Evolutionary conservation across 2,888 invertebrate genomes (phyloP).

Genomic region (Diaphora mendica): DNA sequence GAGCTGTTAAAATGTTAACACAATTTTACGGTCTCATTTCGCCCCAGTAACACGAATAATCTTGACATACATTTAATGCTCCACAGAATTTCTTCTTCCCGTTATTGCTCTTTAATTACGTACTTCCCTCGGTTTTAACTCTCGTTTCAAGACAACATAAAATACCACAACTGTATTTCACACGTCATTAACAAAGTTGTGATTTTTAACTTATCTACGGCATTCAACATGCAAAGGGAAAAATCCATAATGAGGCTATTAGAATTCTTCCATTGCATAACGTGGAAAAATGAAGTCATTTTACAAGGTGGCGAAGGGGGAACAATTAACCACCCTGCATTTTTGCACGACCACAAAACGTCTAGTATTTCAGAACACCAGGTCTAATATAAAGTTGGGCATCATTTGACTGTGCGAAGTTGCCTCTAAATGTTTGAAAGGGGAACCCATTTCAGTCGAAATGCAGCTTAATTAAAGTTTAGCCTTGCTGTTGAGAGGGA

Average conservation of each 20-base stretch:
- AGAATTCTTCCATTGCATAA: slow-evolving; percentile 58
- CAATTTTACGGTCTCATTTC: slow-evolving; percentile 13
- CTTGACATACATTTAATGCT: slow-evolving; percentile 18
- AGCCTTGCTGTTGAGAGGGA: slow-evolving; percentile 74
- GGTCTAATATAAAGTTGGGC: slow-evolving; percentile 54
- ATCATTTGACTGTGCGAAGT: slow-evolving; percentile 64
- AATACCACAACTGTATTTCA: slow-evolving; percentile 58
- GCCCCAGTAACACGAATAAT: slow-evolving; percentile 14
- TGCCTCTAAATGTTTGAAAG: slow-evolving; percentile 75
- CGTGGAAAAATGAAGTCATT: slow-evolving; percentile 69
- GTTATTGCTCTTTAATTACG: slow-evolving; percentile 36
- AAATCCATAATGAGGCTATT: slow-evolving; percentile 53
- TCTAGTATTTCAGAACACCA: slow-evolving; percentile 50
- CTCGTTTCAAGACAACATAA: slow-evolving; percentile 44
- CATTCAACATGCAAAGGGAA: slow-evolving; percentile 58
- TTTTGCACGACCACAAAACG: slow-evolving; percentile 61
- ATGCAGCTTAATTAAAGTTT: slow-evolving; percentile 83
- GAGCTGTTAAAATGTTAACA: slow-evolving; percentile 14
- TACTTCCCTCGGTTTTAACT: slow-evolving; percentile 31
- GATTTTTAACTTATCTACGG: slow-evolving; percentile 58
- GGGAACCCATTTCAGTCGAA: slow-evolving; percentile 75
- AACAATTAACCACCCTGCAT: slow-evolving; percentile 46
- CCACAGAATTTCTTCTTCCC: slow-evolving; percentile 26
- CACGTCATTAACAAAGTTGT: slow-evolving; percentile 58
- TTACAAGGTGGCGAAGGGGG: slow-evolving; percentile 36